Evolutionary conservation across 2,888 invertebrate species (phyloP), one percentile per base, ranked within the genome.

Genomic region (Caenorhabditis sinica): DNA sequence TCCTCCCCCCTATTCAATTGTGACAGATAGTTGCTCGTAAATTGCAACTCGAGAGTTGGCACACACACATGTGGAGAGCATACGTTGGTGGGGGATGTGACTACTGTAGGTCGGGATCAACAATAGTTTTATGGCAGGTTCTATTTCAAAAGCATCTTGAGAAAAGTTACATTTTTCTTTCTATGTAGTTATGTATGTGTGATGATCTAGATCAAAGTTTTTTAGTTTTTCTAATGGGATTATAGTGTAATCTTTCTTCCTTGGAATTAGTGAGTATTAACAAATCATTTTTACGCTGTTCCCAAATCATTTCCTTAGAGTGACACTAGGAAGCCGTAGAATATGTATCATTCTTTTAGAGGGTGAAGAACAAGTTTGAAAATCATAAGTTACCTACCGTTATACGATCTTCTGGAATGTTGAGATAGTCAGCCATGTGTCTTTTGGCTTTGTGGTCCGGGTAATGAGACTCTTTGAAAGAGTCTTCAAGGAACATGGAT

Each of bases 371-470:
- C n/a, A n/a, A n/a, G n/a, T n/a, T n/a, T n/a, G n/a, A n/a, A n/a
- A n/a, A 45, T 65, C 45, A 23, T 15, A 28, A 15, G 2, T 15
- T 9, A 85, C 82, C 84, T 43, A 91, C 91, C 25, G 91, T 91
- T 20, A 91, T 89, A 49, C 91, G 77, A 65, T 91, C 90, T 63
- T 89, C 90, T 0, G 91, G 88, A 40, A 91, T 85, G 28, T 87
- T 87, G 28, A 90, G 61, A 17, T 69, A 71, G 2, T 49, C 23
- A 6, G 91, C 88, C 89, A 91, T 90, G 56, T 80, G 85, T 33
- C 74, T 66, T 53, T 91, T 90, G n/a, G 90, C 83, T 53, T 86
- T 85, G 51, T 89, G 89, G 82, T 91, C 91, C 3, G 91, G 91
- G 56, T 91, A 91, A 75, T 91, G 91, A 0, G 89, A 88, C 9